Evolutionary conservation across 1,140 invertebrate genomes (phyloP), one percentile per base, ranked within the genome.

Genomic region (Cotesia vestalis): DNA sequence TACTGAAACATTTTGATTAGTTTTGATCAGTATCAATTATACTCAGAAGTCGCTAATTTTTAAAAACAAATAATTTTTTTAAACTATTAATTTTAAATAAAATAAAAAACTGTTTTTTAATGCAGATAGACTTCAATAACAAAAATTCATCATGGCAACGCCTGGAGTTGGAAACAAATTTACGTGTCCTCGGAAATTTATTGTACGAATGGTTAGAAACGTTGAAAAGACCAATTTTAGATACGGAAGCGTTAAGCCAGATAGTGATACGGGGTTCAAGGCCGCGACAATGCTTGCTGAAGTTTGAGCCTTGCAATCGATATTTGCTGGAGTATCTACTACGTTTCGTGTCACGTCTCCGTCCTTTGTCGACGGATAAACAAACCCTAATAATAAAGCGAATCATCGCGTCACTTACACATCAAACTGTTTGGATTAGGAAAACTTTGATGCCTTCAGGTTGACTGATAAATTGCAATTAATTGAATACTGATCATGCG

Each of bases 271-370:
- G 88, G 85, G 81, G 89, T 79, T 83, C 89, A 35, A 87, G 89
- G 72, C 86, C 89, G 3, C 87, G 89, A 20, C 84, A 88, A 8
- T 93, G 92, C 76, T 83, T 94, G 3, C 83, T 88, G 61, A 91
- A 91, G 66, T 80, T 94, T 72, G 85, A 90, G 61, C 81, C 88
- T 87, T 91, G 88, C 66, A 89, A 89, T 53, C 88, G 90, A 55
- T 91, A 91, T 73, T 87, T 93, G 2, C 75, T 94, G 12, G 93
- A 94, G 80, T 94, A 94, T 81, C 79, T 94, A n/a, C 83, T 94
- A 4, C 88, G 91, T 53, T 93, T 94, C 78, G 78, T 94, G 9
- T 90, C 88, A 11, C 89, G 92, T 72, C 83, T 94, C 9, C 88
- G 90, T 53, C 91, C 91, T 0, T 84, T 91, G 68, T 87, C 86